Evolutionary conservation across 2,797 vertebrate genomes (phyloP), one percentile per base, ranked within the genome.

Genomic region (Sus cebifrons): DNA sequence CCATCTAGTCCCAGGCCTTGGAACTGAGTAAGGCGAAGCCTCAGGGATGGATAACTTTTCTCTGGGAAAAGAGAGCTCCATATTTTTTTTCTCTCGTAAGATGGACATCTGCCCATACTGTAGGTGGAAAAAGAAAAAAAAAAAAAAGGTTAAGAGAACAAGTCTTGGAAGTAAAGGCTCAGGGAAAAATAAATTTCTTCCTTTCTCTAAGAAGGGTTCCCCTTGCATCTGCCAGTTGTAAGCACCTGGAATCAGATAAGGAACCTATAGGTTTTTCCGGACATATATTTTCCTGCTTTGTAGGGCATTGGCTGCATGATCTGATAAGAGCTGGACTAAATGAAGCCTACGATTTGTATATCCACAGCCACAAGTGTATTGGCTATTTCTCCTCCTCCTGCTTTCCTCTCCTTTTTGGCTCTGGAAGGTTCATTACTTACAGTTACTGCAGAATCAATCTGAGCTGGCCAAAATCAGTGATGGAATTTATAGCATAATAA

Each of bases 391-490:
- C 56, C 18, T 86, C 21, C 74, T 85, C 64, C 52, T 68, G 29
- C 21, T 56, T 56, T 17, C 81, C 90, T 49, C 86, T 40, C 1
- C 36, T 1, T 91, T 97, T 96, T 95, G 94, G 96, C 92, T 96
- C 65, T 98, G 95, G 97, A 98, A 98, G 97, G 97, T 98, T 98
- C 98, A 98, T 99, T 98, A 98, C 98, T 99, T 98, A 98, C 98
- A 98, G 98, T 98, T 99, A 98, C 98, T 98, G 98, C 97, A 98
- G 98, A 98, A 98, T 98, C 98, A 98, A 98, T 98, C 98, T 98
- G 97, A 98, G 98, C 97, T 98, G 98, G 98, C 98, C 98, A 98
- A 98, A 99, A 98, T 98, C 98, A 98, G 98, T 95, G 98, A 97
- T 98, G 97, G 98, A 98, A 98, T 98, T 99, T 98, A 98, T 96